A percentile compares a stretch with the other conserved stretches of the same genome.
Conservation (phyloP, 1,140 invertebrate genomes). For the Scaptomyza pallida region DNA sequence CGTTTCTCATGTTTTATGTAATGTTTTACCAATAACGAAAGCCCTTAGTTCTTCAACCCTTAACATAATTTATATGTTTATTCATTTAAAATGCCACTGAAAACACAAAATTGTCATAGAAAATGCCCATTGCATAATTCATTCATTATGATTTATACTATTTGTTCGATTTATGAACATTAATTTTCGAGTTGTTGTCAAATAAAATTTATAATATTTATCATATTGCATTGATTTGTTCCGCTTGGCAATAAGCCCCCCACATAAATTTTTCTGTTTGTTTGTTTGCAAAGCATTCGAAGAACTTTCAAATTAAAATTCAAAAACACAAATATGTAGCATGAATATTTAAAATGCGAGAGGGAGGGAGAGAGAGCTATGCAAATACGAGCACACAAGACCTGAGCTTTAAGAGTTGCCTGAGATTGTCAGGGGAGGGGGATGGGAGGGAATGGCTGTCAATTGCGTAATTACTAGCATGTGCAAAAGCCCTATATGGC, state of each 20-base stretch:
- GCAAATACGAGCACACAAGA: not conserved
- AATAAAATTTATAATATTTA: not conserved
- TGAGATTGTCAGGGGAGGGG: not conserved
- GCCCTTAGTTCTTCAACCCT: too few relatives aligned
- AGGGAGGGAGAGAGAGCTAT: not conserved
- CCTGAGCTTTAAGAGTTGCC: not conserved
- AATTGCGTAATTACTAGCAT: slow-evolving; percentile 74
- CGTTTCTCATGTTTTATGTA: too few relatives aligned
- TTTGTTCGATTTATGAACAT: not conserved
- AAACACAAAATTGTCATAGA: not conserved
- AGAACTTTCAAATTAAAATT: slow-evolving; percentile 55
- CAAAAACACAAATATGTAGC: slow-evolving; percentile 38
- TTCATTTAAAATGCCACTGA: not conserved
- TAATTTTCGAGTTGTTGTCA: not conserved
- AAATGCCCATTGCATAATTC: not conserved
- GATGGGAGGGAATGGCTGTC: slow-evolving; percentile 11
- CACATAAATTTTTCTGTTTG: not conserved
- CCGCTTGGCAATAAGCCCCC: not conserved
- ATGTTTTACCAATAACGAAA: too few relatives aligned
- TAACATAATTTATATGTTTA: too few relatives aligned
- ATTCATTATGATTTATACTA: slow-evolving; percentile 3
- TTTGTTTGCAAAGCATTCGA: slow-evolving; percentile 44
- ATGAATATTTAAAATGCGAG: slow-evolving; percentile 4
- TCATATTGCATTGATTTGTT: not conserved
- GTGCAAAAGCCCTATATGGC: slow-evolving; percentile 51